Base-by-base conservation (phyloP, 2,888 invertebrate species). In the Luperina testacea region DNA sequence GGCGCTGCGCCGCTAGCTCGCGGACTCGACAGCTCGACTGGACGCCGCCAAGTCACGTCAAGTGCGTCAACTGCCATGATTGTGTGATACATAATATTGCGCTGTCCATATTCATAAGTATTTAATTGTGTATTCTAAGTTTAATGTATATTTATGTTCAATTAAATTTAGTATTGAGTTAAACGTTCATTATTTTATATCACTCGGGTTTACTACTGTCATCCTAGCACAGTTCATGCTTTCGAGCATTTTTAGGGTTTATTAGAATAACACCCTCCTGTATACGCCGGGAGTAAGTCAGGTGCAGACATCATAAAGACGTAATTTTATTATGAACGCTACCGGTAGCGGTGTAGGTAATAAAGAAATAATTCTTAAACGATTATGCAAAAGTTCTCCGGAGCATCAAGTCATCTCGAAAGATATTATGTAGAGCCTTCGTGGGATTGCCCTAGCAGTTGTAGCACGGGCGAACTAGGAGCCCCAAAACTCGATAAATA, bases 41-140 rank as follows among this genome's bases (percentile, higher is more conserved):
- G 65, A 71, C 71, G 38, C 68, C 45, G n/a, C 64, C 45, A 24
- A 59, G 65, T 61, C 38, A 20, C 69, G 70, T 38, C 79, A 17
- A 61, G 20, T 32, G 57, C 59, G 13, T 51, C 76, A 38, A 65
- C 63, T 67, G 57, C 71, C 72, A 57, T 57, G 64, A 53, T 67
- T 45, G 53, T 82, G 71, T 69, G 67, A 82, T 77, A 75, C n/a
- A 75, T 53, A 51, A 78, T 61, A 51, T 75, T 72, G 72, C 78
- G 74, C 64, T 78, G 72, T 77, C 68, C 65, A 71, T 81, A 80
- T 78, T 53, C 73, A 72, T 88, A 88, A 87, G 80, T 88, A 88
- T 87, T 87, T 87, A 88, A 85, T 73, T 83, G 67, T 82, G 17
- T 86, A 64, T 80, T 76, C 45, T 83, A 85, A 78, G 78, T 83